phyloP scores from a whole-genome alignment of 2,797 vertebrate species.

The Erpetoichthys calabaricus region DNA sequence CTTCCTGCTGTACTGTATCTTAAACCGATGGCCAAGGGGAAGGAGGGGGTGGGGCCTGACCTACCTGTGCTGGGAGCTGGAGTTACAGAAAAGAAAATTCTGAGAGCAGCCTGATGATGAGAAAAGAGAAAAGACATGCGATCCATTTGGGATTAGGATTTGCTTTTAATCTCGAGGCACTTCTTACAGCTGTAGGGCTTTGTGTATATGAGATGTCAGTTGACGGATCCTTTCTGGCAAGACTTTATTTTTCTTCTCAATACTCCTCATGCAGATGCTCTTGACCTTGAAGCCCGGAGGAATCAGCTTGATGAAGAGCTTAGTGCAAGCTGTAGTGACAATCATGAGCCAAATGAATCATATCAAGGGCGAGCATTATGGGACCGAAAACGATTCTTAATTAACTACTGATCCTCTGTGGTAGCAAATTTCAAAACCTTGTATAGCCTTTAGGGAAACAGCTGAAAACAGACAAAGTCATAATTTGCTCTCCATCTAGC shows the following conservation, averaged over 20 bases:
- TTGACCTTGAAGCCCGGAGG: slow-evolving; percentile 53
- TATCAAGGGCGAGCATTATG: slow-evolving; percentile 60
- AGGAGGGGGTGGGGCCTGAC: too few species aligned
- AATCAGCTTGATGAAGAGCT: slow-evolving; percentile 52
- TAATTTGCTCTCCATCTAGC: too few species aligned
- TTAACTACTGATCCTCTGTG: slow-evolving; percentile 65
- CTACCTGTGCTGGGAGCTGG: too few species aligned
- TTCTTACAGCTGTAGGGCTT: slow-evolving; percentile 37
- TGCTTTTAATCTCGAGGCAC: slow-evolving; percentile 61
- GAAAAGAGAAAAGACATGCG: slow-evolving; percentile 10
- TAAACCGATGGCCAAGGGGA: too few species aligned
- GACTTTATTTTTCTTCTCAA: slow-evolving; percentile 29
- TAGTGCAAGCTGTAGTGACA: slow-evolving; percentile 54
- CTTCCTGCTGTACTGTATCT: too few species aligned
- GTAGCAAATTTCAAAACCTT: slow-evolving; percentile 44
- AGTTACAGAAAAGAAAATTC: too few species aligned
- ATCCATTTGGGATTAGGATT: slow-evolving; percentile 54
- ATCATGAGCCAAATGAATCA: slow-evolving; percentile 64
- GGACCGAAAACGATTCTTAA: slow-evolving; percentile 56
- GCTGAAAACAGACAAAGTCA: slow-evolving; percentile 27
- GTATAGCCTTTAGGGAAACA: slow-evolving; percentile 40
- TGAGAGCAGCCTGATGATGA: too few species aligned
- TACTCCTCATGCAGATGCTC: slow-evolving; percentile 34
- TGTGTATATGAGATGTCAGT: slow-evolving; percentile 27
- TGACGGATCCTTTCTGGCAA: slow-evolving; percentile 32